Evolutionary conservation across 2,888 invertebrate species (phyloP).

Genomic region (Acronicta leporina): DNA sequence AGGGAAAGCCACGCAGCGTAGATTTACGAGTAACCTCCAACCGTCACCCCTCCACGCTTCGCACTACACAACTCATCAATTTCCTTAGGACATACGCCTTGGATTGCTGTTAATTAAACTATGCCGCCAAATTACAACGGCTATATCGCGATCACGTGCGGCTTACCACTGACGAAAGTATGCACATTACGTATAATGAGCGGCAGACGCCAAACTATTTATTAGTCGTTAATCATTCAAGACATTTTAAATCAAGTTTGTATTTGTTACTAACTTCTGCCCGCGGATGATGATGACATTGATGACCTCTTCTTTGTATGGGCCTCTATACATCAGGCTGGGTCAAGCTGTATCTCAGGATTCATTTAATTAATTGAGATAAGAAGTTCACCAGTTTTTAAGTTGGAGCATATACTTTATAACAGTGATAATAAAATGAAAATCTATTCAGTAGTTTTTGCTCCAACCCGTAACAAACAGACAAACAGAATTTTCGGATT

Average conservation of each 20-base stretch:
- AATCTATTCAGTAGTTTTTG: too few relatives aligned
- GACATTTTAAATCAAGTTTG: slow-evolving; percentile 23
- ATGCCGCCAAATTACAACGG: slow-evolving; percentile 79
- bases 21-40: slow-evolving; percentile 77
- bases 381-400: too few relatives aligned
- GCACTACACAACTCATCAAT: slow-evolving; percentile 84
- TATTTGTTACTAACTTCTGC: too few relatives aligned
- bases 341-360: too few relatives aligned
- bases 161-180: slow-evolving; percentile 59
- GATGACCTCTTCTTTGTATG: too few relatives aligned
- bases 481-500: too few relatives aligned
- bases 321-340: too few relatives aligned
- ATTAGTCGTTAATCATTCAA: slow-evolving; percentile 22
- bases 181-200: slow-evolving; percentile 38
- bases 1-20: slow-evolving; percentile 74
- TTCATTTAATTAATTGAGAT: too few relatives aligned
- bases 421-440: too few relatives aligned
- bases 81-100: slow-evolving; percentile 80
- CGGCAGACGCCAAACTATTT: not conserved
- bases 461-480: too few relatives aligned
- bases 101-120: slow-evolving; percentile 86
- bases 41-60: slow-evolving; percentile 46
- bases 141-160: slow-evolving; percentile 55
- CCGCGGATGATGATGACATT: too few relatives aligned
- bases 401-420: too few relatives aligned